Percentiles rank a stretch among this genome's conserved stretches.
phyloP scores from a whole-genome alignment of 2,888 invertebrate genomes.

The Megastigmus dorsalis region DNA sequence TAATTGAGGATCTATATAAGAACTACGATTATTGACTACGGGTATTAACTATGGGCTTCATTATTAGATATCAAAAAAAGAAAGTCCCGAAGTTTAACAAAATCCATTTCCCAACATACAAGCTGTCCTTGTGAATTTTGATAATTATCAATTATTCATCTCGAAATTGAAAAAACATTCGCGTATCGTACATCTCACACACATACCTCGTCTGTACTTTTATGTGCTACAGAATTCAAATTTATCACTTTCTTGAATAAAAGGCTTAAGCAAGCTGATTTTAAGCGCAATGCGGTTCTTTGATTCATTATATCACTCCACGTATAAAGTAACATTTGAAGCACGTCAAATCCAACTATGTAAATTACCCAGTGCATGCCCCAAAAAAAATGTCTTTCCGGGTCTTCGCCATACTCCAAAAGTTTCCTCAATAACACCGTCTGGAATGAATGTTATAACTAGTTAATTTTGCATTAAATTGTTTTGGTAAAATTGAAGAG shows the following conservation, averaged over 20 bases:
- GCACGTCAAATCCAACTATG: constrained; percentile 74
- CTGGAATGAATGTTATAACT: constrained; percentile 65
- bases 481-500: too few relatives aligned
- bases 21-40: too few relatives aligned
- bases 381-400: constrained; percentile 68
- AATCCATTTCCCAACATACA: too few relatives aligned
- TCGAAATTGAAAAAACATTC: too few relatives aligned
- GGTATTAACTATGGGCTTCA: too few relatives aligned
- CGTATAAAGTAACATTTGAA: constrained; percentile 74
- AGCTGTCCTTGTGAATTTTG: too few relatives aligned
- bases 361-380: constrained; percentile 75
- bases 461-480: too few relatives aligned
- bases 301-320: constrained; percentile 76
- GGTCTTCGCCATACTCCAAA: constrained; percentile 72
- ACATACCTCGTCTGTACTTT: constrained; percentile 73
- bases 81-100: too few relatives aligned
- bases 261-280: constrained; percentile 70
- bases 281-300: constrained; percentile 71
- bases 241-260: constrained; percentile 71
- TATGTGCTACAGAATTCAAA: constrained; percentile 73
- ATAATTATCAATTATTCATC: too few relatives aligned
- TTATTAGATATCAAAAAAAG: too few relatives aligned
- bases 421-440: constrained; percentile 74
- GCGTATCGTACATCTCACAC: too few relatives aligned
- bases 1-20: too few relatives aligned